phyloP scores from a whole-genome alignment of 1,140 invertebrate species.

The Tribolium madens region DNA sequence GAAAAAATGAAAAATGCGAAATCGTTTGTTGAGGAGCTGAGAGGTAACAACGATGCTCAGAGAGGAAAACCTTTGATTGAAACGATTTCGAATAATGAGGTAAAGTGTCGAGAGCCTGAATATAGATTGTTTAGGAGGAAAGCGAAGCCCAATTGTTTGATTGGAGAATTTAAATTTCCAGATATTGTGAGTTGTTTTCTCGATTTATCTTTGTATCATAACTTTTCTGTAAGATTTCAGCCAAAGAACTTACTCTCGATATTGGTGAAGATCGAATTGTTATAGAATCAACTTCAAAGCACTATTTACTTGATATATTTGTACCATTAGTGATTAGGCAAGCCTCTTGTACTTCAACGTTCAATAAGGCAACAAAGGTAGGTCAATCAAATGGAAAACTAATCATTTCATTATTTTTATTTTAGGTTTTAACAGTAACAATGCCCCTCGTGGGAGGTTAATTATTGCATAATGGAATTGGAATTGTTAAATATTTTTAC shows the following conservation, averaged over 20 bases:
- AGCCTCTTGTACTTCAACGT: slow-evolving; percentile 71
- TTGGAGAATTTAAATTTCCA: slow-evolving; percentile 69
- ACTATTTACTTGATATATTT: slow-evolving; percentile 76
- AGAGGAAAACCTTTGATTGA: slow-evolving; percentile 54
- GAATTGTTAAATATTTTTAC: slow-evolving; percentile 7
- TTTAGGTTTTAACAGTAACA: slow-evolving; percentile 64
- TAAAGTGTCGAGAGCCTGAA: slow-evolving; percentile 58
- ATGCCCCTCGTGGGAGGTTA: slow-evolving; percentile 61
- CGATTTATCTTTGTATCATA: neutral
- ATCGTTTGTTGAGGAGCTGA: slow-evolving; percentile 66
- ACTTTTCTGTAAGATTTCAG: slow-evolving; percentile 68
- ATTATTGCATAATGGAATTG: slow-evolving; percentile 10
- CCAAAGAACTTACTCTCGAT: slow-evolving; percentile 73
- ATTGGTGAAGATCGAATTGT: slow-evolving; percentile 80
- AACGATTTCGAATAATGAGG: slow-evolving; percentile 52
- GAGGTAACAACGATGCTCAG: slow-evolving; percentile 59
- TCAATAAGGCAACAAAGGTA: slow-evolving; percentile 74
- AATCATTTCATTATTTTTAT: slow-evolving; percentile 49
- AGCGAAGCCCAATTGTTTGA: slow-evolving; percentile 59
- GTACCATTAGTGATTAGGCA: slow-evolving; percentile 73
- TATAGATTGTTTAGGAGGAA: slow-evolving; percentile 65
- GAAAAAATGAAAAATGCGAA: slow-evolving; percentile 63
- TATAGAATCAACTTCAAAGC: slow-evolving; percentile 71
- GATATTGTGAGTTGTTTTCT: slow-evolving; percentile 53
- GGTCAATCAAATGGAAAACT: slow-evolving; percentile 53